phyloP scores from a whole-genome alignment of 2,888 invertebrate genomes.

The Asteroscopus sphinx region DNA sequence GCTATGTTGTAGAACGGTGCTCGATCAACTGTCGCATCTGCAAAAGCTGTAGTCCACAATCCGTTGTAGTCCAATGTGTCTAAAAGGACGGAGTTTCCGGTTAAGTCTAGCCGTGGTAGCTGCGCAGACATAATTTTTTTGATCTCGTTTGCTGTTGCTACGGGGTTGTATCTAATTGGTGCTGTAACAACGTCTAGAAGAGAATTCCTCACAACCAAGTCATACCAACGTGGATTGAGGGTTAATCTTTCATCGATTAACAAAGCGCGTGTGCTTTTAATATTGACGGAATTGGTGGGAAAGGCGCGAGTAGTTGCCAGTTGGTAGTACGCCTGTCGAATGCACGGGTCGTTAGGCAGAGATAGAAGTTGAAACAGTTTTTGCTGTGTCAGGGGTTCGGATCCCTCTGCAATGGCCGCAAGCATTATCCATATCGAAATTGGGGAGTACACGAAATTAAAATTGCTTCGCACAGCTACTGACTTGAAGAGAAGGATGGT shows the following conservation, averaged over 20 bases:
- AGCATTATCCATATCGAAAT: constrained; percentile 43
- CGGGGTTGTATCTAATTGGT: constrained; percentile 43
- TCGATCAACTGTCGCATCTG: constrained; percentile 39
- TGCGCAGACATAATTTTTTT: constrained; percentile 32
- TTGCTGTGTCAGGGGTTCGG: constrained; percentile 33
- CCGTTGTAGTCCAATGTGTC: constrained; percentile 55
- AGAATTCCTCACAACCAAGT: constrained; percentile 35
- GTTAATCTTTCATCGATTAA: constrained; percentile 50
- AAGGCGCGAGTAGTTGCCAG: constrained; percentile 30
- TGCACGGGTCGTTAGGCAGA: constrained; percentile 52
- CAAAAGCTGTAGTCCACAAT: constrained; percentile 55
- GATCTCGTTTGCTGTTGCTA: constrained; percentile 28
- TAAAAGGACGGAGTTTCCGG: constrained; percentile 57
- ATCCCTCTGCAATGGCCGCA: constrained; percentile 52
- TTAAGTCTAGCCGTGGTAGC: constrained; percentile 35
- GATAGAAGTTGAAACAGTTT: constrained; percentile 51
- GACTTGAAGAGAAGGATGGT: constrained; percentile 4
- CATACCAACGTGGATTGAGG: constrained; percentile 51
- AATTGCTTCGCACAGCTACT: constrained; percentile 9
- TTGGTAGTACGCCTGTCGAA: constrained; percentile 51
- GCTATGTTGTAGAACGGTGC: constrained; percentile 51
- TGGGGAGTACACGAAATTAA: constrained; percentile 40
- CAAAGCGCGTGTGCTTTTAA: constrained; percentile 47
- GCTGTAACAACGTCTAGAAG: constrained; percentile 35
- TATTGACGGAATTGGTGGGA: constrained; percentile 32